A percentile compares a stretch with the other conserved stretches of the same genome.
Evolutionary conservation across 2,888 invertebrate species (phyloP).

Genomic region (Sphaeridia pumilis): DNA sequence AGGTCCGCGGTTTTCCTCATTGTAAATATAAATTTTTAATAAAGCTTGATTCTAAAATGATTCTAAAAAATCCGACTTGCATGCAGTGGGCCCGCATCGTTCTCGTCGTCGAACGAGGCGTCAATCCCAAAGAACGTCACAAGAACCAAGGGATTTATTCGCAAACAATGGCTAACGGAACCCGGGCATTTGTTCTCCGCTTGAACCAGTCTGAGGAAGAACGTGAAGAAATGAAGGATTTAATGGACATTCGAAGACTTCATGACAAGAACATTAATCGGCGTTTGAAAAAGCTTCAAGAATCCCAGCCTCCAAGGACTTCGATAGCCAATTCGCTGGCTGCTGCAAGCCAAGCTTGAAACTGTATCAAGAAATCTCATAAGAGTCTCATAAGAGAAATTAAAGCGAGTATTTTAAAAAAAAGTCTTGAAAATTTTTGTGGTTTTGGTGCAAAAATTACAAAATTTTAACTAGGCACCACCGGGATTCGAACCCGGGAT

Average conservation of each 20-base stretch:
- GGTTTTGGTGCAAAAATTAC: not conserved
- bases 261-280: slow-evolving; percentile 69
- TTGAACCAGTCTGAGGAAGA: slow-evolving; percentile 84
- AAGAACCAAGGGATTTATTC: slow-evolving; percentile 82
- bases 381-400: not conserved
- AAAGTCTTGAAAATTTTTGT: no score
- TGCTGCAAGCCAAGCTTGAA: no score
- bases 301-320: slow-evolving; percentile 3
- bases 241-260: slow-evolving; percentile 75
- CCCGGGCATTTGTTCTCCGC: slow-evolving; percentile 71
- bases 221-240: slow-evolving; percentile 87
- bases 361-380: not conserved
- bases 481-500: slow-evolving; percentile 16
- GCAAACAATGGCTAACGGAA: slow-evolving; percentile 82
- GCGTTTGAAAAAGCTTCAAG: slow-evolving; percentile 42
- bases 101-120: slow-evolving; percentile 91
- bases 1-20: slow-evolving; percentile 43
- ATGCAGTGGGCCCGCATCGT: slow-evolving; percentile 95
- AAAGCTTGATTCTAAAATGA: not conserved
- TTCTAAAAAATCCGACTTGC: not conserved
- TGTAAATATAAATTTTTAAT: not conserved
- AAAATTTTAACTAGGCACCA: slow-evolving; percentile 6
- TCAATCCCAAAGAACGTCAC: slow-evolving; percentile 73
- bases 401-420: not conserved
- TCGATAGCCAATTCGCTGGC: slow-evolving; percentile 14